These are phyloP conservation scores for Andrena trimmerana DNA, from an alignment of 2,888 invertebrate species.

Conservation along the genomic window DNA sequence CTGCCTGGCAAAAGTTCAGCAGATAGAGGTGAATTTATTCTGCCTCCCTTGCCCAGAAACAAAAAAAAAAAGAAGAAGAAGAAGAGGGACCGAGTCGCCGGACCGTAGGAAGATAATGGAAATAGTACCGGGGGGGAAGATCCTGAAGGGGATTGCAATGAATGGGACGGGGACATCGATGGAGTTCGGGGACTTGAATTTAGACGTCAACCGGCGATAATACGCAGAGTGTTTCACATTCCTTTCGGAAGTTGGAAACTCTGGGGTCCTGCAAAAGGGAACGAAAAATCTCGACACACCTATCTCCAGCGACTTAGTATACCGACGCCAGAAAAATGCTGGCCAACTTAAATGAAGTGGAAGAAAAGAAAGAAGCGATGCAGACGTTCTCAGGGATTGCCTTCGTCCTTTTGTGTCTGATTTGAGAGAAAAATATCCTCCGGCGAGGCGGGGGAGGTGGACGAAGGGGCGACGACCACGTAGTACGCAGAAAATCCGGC, in stretches of 20 bases:
- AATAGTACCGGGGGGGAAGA: slow-evolving; percentile 11
- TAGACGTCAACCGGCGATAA: neutral
- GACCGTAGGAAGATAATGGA: slow-evolving; percentile 29
- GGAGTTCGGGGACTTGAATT: slow-evolving; percentile 10
- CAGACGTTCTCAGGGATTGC: neutral
- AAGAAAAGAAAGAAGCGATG: neutral
- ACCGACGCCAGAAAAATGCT: no score
- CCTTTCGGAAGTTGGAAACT: neutral
- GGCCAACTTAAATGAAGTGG: neutral
- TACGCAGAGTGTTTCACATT: neutral
- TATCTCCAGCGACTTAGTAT: neutral
- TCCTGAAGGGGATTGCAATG: neutral
- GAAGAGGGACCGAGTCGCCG: neutral
- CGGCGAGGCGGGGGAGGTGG: slow-evolving; percentile 14
- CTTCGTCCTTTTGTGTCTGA: slow-evolving; percentile 3
- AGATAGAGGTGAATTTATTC: slow-evolving; percentile 58
- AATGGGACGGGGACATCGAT: neutral
- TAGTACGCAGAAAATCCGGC: slow-evolving; percentile 57
- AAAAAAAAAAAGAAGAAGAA: neutral
- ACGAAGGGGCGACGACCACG: slow-evolving; percentile 41
- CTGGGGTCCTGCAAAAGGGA: neutral
- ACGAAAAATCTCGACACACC: neutral
- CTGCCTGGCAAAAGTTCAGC: slow-evolving; percentile 47
- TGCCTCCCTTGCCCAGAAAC: neutral
- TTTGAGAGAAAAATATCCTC: slow-evolving; percentile 40